These are phyloP conservation scores for Ophioderma brevispina DNA, from an alignment of 35 echinoderm and acorn worm species.

Conservation along the genomic window DNA sequence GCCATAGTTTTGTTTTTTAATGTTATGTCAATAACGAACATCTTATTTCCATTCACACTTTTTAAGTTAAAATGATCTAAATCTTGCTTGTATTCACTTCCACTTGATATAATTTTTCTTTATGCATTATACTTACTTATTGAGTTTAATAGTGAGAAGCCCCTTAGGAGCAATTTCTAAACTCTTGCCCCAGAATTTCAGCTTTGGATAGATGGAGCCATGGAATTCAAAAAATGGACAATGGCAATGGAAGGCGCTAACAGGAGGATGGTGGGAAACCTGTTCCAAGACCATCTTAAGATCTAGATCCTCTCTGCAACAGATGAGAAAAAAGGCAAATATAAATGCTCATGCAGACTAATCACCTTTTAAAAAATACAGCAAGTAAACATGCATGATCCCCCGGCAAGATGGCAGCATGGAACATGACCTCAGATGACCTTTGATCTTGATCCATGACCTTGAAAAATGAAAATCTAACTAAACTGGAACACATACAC, in stretches of 20 bases:
- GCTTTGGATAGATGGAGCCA: conserved; percentile 91
- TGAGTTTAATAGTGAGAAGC: conserved; percentile 84
- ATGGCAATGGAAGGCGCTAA: conserved; percentile 96
- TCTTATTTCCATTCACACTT: neutral
- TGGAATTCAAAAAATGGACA: conserved; percentile 87
- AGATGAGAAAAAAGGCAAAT: neutral
- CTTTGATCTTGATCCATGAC: too few relatives aligned
- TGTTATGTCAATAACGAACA: neutral
- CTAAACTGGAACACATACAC: too few relatives aligned
- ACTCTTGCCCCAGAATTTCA: conserved; percentile 99
- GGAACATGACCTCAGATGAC: too few relatives aligned
- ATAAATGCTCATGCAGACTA: too few relatives aligned
- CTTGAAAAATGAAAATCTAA: too few relatives aligned
- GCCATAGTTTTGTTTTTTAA: too few relatives aligned
- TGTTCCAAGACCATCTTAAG: conserved; percentile 89
- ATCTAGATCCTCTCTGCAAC: conserved; percentile 76
- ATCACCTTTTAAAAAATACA: too few relatives aligned
- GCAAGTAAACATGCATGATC: too few relatives aligned
- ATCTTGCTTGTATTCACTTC: neutral
- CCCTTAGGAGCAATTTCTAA: conserved; percentile 92
- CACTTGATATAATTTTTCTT: neutral
- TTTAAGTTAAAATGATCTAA: neutral
- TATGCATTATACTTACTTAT: conserved; percentile 92
- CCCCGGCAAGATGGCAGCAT: too few relatives aligned
- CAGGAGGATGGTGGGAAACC: conserved; percentile 91